phyloP scores from a whole-genome alignment of 2,113 vertebrate species.

The Epinephelus moara region DNA sequence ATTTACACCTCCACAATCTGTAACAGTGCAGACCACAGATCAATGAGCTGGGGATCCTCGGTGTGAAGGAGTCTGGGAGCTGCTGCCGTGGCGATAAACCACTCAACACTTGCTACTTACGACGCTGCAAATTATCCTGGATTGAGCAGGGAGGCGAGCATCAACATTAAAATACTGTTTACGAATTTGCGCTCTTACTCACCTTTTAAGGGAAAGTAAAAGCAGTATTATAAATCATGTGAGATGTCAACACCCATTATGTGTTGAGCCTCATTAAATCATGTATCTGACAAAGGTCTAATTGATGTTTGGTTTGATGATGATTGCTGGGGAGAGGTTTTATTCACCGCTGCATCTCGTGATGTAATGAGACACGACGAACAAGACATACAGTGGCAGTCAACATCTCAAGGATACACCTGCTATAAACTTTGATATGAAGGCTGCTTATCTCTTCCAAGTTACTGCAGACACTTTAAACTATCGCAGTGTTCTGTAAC shows the following conservation, averaged over 20 bases:
- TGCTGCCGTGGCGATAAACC: background rate
- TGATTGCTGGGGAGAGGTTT: constrained; percentile 26
- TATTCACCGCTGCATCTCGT: background rate
- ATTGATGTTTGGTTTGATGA: constrained; percentile 8
- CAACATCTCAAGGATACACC: too few species aligned
- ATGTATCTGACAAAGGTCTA: background rate
- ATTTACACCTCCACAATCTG: background rate
- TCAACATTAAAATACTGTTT: constrained; percentile 37
- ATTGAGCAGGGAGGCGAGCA: background rate
- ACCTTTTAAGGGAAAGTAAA: background rate
- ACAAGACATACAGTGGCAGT: too few species aligned
- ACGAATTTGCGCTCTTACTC: constrained; percentile 9
- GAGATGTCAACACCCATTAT: background rate
- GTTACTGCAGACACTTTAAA: too few species aligned
- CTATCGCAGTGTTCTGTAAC: too few species aligned
- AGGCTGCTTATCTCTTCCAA: too few species aligned
- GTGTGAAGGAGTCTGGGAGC: background rate
- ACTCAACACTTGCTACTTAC: background rate
- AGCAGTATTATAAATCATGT: background rate
- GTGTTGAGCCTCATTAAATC: background rate
- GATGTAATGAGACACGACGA: too few species aligned
- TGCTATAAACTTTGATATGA: too few species aligned
- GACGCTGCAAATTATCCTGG: background rate
- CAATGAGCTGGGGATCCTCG: background rate
- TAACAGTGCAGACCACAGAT: background rate